Percentiles rank a stretch among this genome's conserved stretches.
These are phyloP conservation scores for Cyprinella venusta DNA, from an alignment of 2,797 vertebrate species.

Conservation along the genomic window DNA sequence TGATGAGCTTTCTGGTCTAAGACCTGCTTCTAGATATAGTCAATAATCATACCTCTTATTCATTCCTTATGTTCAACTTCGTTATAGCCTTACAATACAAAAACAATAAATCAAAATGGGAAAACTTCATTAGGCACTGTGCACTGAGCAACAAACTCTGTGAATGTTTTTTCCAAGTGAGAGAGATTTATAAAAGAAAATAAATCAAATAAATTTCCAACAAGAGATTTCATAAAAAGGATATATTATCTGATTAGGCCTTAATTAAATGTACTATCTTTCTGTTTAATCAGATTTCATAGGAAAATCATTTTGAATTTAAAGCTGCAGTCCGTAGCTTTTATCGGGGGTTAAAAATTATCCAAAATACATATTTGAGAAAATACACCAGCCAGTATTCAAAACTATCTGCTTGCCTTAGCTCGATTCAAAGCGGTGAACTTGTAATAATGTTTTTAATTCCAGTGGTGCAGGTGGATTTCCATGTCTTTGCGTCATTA, in stretches of 20 bases:
- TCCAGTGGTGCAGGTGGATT: too few species aligned
- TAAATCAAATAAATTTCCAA: background rate
- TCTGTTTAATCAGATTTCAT: background rate
- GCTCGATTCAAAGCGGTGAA: too few species aligned
- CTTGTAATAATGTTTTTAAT: too few species aligned
- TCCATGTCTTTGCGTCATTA: too few species aligned
- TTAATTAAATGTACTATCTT: background rate
- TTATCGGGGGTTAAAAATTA: too few species aligned
- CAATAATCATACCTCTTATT: conserved; percentile 31
- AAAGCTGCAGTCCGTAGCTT: too few species aligned
- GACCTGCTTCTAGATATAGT: conserved; percentile 30
- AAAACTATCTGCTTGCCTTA: too few species aligned
- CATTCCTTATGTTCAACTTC: conserved; percentile 3
- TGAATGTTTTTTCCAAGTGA: background rate
- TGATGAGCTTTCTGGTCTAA: conserved; percentile 10
- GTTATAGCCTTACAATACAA: background rate
- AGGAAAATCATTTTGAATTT: background rate
- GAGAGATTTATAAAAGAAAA: background rate
- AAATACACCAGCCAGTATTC: too few species aligned
- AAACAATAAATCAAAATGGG: conserved; percentile 3
- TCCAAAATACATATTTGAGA: too few species aligned
- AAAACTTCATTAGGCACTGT: background rate
- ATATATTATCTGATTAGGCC: background rate
- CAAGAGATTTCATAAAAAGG: background rate
- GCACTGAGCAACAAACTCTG: background rate